These are phyloP conservation scores for Idaea biselata DNA, from an alignment of 2,888 invertebrate species.

Conservation along the genomic window DNA sequence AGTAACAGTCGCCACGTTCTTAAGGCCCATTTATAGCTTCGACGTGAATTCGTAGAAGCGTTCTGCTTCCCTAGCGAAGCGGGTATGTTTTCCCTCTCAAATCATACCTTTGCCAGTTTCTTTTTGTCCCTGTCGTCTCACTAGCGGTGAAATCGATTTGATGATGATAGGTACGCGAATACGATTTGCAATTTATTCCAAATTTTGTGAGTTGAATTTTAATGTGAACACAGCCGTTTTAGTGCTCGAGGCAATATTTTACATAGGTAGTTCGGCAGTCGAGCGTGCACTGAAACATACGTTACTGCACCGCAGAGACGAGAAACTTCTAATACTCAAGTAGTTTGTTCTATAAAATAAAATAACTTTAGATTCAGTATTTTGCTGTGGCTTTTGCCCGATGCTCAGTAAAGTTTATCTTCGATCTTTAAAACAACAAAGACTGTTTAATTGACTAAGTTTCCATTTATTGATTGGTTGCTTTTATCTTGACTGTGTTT, in stretches of 20 bases:
- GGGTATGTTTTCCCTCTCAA: constrained; percentile 43
- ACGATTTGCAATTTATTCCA: constrained; percentile 58
- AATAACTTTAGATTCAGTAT: constrained; percentile 20
- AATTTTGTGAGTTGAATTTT: constrained; percentile 59
- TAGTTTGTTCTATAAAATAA: constrained; percentile 27
- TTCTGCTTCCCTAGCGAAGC: constrained; percentile 13
- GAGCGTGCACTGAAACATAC: constrained; percentile 36
- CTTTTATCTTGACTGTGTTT: background rate
- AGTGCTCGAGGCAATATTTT: constrained; percentile 34
- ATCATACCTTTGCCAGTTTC: constrained; percentile 49
- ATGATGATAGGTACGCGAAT: constrained; percentile 52
- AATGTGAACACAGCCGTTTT: constrained; percentile 35
- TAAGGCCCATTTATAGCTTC: constrained; percentile 12
- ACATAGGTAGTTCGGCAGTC: constrained; percentile 34
- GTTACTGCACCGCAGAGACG: constrained; percentile 32
- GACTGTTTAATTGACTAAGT: background rate
- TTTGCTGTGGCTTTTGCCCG: constrained; percentile 25
- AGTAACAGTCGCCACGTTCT: no score
- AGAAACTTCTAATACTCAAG: constrained; percentile 22
- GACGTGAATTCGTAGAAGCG: constrained; percentile 44
- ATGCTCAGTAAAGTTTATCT: constrained; percentile 10
- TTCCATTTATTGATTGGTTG: background rate
- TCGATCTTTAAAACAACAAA: constrained; percentile 12
- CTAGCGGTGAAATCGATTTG: constrained; percentile 61
- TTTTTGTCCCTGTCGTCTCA: constrained; percentile 39